phyloP scores from a whole-genome alignment of 2,797 vertebrate species.

The Pogonophryne albipinna region DNA sequence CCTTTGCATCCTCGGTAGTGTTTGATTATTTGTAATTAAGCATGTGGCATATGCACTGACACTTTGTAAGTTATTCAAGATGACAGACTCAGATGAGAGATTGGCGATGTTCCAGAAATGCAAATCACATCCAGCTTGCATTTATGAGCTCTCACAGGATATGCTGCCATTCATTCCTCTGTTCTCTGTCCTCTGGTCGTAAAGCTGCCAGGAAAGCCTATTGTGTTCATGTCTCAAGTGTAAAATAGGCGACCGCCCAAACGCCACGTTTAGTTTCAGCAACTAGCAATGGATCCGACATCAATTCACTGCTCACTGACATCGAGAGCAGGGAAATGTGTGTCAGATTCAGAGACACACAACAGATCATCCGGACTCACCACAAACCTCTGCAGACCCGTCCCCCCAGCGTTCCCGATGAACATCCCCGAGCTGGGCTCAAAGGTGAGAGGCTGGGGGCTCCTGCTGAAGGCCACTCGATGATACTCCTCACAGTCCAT shows the following conservation, averaged over 20 bases:
- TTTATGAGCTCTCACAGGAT: constrained; percentile 63
- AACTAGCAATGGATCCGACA: neutral
- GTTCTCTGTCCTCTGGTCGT: constrained; percentile 15
- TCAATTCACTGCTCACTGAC: neutral
- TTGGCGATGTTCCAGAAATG: constrained; percentile 33
- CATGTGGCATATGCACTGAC: neutral
- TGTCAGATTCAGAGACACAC: no score
- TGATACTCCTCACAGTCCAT: constrained; percentile 95
- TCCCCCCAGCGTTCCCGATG: constrained; percentile 93
- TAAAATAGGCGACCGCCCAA: constrained; percentile 40
- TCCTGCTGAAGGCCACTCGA: constrained; percentile 85
- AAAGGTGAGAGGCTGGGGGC: constrained; percentile 85
- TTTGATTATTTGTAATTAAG: constrained; percentile 22
- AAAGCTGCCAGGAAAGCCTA: constrained; percentile 54
- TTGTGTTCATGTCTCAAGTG: constrained; percentile 57
- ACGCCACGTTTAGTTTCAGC: constrained; percentile 42
- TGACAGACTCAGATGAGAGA: constrained; percentile 22
- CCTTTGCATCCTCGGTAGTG: neutral
- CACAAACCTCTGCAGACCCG: constrained; percentile 90
- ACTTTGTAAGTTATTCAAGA: constrained; percentile 31
- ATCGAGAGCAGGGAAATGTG: neutral
- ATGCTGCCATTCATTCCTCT: constrained; percentile 41
- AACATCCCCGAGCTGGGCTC: constrained; percentile 94
- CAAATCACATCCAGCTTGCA: constrained; percentile 56
- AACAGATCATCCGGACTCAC: constrained; percentile 83